Evolutionary conservation across 2,797 vertebrate species (phyloP).

Genomic region (Coregonus sp.): DNA sequence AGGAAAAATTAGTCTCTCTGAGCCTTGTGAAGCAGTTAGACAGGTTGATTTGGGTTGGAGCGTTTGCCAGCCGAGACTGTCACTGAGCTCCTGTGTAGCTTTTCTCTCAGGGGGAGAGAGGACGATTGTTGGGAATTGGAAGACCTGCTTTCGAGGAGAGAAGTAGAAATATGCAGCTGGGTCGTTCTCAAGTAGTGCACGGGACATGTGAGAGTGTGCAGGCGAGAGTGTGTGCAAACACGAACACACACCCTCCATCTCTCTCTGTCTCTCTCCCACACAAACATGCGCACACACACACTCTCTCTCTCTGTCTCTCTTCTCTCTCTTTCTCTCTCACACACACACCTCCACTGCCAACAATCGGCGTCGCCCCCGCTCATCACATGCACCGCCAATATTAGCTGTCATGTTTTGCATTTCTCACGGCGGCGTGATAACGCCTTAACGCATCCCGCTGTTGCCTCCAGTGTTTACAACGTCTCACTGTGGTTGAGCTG

Average conservation of each 20-base stretch:
- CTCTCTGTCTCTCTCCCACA: neutral
- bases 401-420: slow-evolving; percentile 29
- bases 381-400: slow-evolving; percentile 26
- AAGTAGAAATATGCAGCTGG: slow-evolving; percentile 17
- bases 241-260: slow-evolving; percentile 26
- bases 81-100: slow-evolving; percentile 19
- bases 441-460: slow-evolving; percentile 14
- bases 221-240: slow-evolving; percentile 25
- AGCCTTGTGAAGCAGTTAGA: slow-evolving; percentile 8
- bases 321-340: neutral
- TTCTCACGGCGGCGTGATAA: slow-evolving; percentile 34
- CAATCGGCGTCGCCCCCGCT: neutral
- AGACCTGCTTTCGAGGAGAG: neutral
- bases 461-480: slow-evolving; percentile 17
- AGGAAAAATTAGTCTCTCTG: neutral
- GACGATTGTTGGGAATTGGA: slow-evolving; percentile 33
- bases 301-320: neutral
- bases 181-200: slow-evolving; percentile 8
- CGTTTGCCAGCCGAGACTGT: neutral
- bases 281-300: no score
- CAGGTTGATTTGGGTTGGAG: slow-evolving; percentile 30
- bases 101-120: slow-evolving; percentile 24
- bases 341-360: neutral
- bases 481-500: neutral
- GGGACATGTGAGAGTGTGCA: no score